Percentiles rank a stretch among this genome's conserved stretches.
Evolutionary conservation across 2,113 vertebrate species (phyloP).

Genomic region (Psettodes erumei): DNA sequence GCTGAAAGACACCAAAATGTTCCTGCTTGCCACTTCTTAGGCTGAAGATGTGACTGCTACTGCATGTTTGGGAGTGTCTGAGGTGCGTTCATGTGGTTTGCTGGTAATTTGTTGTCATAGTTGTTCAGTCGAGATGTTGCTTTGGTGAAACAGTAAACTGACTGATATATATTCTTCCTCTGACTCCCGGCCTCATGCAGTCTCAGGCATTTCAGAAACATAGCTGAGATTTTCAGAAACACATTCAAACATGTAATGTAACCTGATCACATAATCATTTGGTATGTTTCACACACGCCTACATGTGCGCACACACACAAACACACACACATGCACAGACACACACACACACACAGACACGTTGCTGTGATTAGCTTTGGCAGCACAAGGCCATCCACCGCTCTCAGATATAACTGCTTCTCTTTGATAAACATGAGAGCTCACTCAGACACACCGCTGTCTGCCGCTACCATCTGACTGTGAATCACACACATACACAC

Average conservation of each 20-base stretch:
- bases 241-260: not conserved
- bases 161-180: constrained; percentile 19
- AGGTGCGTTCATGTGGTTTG: too few species aligned
- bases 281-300: not conserved
- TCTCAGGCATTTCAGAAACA: constrained; percentile 1
- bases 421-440: constrained; percentile 84
- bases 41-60: too few species aligned
- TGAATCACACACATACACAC: constrained; percentile 38
- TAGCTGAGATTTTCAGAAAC: not conserved
- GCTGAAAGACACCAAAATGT: too few species aligned
- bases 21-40: too few species aligned
- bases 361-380: constrained; percentile 70
- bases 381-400: constrained; percentile 73
- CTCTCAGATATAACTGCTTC: constrained; percentile 82
- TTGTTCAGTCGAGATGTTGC: not conserved
- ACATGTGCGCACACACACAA: constrained; percentile 8
- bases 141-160: not conserved
- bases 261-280: constrained; percentile 10
- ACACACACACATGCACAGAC: constrained; percentile 24
- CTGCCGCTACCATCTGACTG: constrained; percentile 67
- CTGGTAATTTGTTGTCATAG: not conserved
- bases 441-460: constrained; percentile 79
- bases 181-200: not conserved
- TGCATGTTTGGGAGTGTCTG: not conserved
- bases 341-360: constrained; percentile 41